phyloP scores from a whole-genome alignment of 2,888 invertebrate genomes.

The Oasisia sp. region DNA sequence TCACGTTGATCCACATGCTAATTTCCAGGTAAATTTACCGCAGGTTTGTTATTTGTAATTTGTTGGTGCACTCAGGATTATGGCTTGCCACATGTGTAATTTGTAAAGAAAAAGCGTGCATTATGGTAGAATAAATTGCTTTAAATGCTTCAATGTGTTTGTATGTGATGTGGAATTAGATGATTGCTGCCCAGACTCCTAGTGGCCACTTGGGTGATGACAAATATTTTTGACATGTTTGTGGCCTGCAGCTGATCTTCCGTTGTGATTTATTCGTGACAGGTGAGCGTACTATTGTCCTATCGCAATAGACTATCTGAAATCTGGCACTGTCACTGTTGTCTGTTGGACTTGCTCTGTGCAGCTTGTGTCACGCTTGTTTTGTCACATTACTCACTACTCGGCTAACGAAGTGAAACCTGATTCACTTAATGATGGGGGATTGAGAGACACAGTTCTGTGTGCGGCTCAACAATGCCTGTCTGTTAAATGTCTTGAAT shows the following conservation, averaged over 20 bases:
- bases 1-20: too few relatives aligned
- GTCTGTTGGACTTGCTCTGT: background rate
- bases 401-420: constrained; percentile 19
- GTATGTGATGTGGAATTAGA: constrained; percentile 17
- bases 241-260: background rate
- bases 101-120: background rate
- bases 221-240: background rate
- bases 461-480: background rate
- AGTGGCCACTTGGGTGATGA: background rate
- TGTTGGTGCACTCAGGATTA: background rate
- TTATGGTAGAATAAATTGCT: background rate
- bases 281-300: constrained; percentile 18
- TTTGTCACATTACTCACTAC: constrained; percentile 20
- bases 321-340: constrained; percentile 13
- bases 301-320: constrained; percentile 13
- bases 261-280: background rate
- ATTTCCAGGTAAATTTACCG: background rate
- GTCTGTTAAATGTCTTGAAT: constrained; percentile 14
- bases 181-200: background rate
- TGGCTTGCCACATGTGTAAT: background rate
- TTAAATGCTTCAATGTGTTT: constrained; percentile 6
- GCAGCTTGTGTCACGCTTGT: background rate
- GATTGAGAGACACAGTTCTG: background rate
- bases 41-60: background rate
- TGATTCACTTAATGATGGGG: constrained; percentile 18